Evolutionary conservation across 2,888 invertebrate species (phyloP), one percentile per base, ranked within the genome.

Genomic region (Dryobota labecula): DNA sequence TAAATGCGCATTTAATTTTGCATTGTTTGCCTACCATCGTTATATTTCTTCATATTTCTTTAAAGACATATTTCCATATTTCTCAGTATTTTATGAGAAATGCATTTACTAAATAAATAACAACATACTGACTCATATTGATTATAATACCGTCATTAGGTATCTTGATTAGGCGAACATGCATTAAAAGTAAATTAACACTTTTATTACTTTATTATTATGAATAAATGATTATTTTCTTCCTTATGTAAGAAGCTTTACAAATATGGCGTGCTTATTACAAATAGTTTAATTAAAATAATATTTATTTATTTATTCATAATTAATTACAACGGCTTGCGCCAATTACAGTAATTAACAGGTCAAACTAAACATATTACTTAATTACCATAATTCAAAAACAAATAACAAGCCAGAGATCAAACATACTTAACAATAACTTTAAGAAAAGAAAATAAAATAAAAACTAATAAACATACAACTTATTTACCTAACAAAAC

Each of bases 121-220:
- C 33, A 65, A 56, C 2, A 56, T 43, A 64, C 15, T 68, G 68
- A 76, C 43, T 67, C 76, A 74, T 58, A 62, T 27, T 57, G 41
- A 60, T 60, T 15, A 20, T 15, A 60, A 60, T 30, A 41, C 2
- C 27, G 56, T 53, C 64, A 71, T 36, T 63, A 51, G 5, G 0
- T 63, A 56, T 61, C 27, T 41, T 71, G 65, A 64, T 79, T 67
- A 57, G 27, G n/a, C 27, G 5, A n/a, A 27, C 62, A 62, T 9
- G 49, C 53, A 76, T 62, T 18, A 38, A 73, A 67, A 80, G 38
- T 49, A 75, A 75, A 61, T 80, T 57, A 73, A 68, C 8, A 51
- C 0, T 63, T 60, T 63, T 49, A 68, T 58, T 49, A 43, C 5
- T 43, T 54, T 41, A 27, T 47, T 7, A 27, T 54, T 41, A 27